Base-by-base conservation (phyloP, 2,888 invertebrate genomes). In the Bhutanitis thaidina region DNA sequence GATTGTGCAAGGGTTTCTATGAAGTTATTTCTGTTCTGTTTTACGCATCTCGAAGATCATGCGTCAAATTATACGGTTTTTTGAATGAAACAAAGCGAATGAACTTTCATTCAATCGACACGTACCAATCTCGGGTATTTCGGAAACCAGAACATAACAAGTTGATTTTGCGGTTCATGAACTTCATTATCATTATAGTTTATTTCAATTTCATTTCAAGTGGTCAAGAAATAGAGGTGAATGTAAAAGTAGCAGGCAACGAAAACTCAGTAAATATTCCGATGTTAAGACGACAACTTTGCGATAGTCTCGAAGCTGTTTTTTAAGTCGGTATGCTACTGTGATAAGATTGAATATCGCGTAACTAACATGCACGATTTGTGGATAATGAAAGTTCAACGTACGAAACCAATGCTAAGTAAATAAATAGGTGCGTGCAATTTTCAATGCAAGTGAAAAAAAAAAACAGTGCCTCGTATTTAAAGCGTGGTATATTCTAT, bases 371-470 rank as follows among this genome's bases (percentile, higher is more conserved):
- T 7, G 35, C 25, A 39, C 13, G 16, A 9, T 38, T 41, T 12
- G 41, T 39, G 51, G 20, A 20, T 20, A 20, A 20, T 49, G 60
- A 38, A 60, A 67, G 84, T 80, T 84, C 84, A 74, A 63, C 72
- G 83, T 80, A 79, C 84, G 71, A 59, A 65, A 66, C 64, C 65
- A 65, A 68, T 60, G 72, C 68, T 77, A 69, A 74, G 76, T 74
- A 80, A 84, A 82, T 80, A 82, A 77, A 80, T 80, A 78, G 78
- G 72, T 73, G 74, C 62, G 56, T 68, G 68, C 65, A 55, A 65
- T 64, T 59, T 27, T 32, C 62, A 66, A 70, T 75, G 74, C 69
- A 71, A 68, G 74, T 44, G 50, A 36, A 67, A 74, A 72, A 30
- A 74, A 75, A 68, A 69, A 66, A 64, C 62, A 61, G 65, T 65